Evolutionary conservation across 1,140 invertebrate species (phyloP).

Genomic region (Drosophila virilis): DNA sequence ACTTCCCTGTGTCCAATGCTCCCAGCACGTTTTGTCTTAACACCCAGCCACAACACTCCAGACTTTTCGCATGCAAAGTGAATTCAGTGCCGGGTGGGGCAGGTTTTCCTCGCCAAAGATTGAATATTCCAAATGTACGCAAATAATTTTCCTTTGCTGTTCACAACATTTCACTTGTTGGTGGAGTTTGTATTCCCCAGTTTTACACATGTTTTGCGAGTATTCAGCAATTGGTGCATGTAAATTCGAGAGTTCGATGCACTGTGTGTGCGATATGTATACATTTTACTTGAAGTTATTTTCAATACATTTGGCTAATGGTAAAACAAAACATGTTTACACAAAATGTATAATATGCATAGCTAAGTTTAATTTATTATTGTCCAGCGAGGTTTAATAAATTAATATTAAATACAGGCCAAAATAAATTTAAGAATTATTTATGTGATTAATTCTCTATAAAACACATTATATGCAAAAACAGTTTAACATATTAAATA

Average conservation of each 20-base stretch:
- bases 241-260: neutral
- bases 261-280: neutral
- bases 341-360: too few species aligned
- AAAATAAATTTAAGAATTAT: too few species aligned
- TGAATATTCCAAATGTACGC: constrained; percentile 4
- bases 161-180: constrained; percentile 16
- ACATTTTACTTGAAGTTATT: too few species aligned
- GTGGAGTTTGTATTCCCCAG: neutral
- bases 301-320: too few species aligned
- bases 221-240: neutral
- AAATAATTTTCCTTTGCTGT: constrained; percentile 18
- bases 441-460: too few species aligned
- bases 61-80: constrained; percentile 17
- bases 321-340: too few species aligned
- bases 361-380: too few species aligned
- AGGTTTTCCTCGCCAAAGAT: too few species aligned
- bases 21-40: constrained; percentile 17
- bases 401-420: too few species aligned
- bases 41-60: constrained; percentile 1
- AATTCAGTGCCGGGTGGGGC: neutral
- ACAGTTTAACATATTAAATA: too few species aligned
- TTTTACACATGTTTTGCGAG: constrained; percentile 8
- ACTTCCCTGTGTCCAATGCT: neutral
- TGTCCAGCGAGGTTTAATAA: too few species aligned
- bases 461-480: too few species aligned